These are phyloP conservation scores for Sipha maydis DNA, from an alignment of 2,888 invertebrate genomes.

Conservation along the genomic window DNA sequence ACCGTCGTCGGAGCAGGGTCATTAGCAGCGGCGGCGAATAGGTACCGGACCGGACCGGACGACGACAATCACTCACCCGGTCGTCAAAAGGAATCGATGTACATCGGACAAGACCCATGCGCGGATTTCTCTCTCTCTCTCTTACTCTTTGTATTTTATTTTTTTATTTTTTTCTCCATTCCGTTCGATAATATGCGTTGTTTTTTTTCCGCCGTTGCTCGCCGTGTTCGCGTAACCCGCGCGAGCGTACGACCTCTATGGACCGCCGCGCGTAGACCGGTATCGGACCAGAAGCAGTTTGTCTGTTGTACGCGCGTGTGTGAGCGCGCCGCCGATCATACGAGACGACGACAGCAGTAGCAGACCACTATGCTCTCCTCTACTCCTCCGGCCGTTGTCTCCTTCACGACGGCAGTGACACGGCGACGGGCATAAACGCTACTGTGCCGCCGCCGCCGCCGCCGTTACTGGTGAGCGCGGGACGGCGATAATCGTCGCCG, in stretches of 20 bases:
- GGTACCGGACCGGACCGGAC: slow-evolving; percentile 39
- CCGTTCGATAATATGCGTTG: not conserved
- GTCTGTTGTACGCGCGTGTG: not conserved
- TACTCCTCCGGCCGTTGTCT: not conserved
- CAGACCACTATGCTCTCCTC: not conserved
- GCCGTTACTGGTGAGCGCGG: slow-evolving; percentile 12
- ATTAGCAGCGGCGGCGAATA: slow-evolving; percentile 38
- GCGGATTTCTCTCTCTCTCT: slow-evolving; percentile 35
- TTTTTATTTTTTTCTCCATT: not conserved
- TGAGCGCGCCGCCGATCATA: not conserved
- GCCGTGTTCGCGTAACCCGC: not conserved
- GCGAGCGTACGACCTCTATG: slow-evolving; percentile 20
- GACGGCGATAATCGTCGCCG: slow-evolving; percentile 55
- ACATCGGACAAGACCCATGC: slow-evolving; percentile 29
- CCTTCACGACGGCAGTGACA: not conserved
- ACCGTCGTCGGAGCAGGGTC: slow-evolving; percentile 34
- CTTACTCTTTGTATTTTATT: not conserved
- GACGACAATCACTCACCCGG: slow-evolving; percentile 58
- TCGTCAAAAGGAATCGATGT: slow-evolving; percentile 43
- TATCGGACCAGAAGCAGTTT: slow-evolving; percentile 51
- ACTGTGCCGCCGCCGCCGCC: slow-evolving; percentile 2
- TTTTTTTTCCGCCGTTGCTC: not conserved
- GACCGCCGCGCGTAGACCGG: slow-evolving; percentile 44
- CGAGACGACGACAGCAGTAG: not conserved
- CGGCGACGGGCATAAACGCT: slow-evolving; percentile 23